A percentile compares a stretch with the other conserved stretches of the same genome.
phyloP scores from a whole-genome alignment of 2,888 invertebrate genomes.

The Brachylomia viminalis region DNA sequence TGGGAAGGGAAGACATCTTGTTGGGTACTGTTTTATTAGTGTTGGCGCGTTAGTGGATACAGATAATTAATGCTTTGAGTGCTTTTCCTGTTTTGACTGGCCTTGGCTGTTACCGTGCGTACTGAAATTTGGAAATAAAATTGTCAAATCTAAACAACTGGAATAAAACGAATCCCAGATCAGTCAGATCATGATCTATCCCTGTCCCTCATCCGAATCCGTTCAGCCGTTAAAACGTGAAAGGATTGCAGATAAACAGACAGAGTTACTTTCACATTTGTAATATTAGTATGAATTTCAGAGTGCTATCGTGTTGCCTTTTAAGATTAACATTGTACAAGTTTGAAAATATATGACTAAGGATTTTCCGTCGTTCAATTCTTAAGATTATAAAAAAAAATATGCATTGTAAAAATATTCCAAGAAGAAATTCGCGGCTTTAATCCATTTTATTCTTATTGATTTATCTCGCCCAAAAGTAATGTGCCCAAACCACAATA shows the following conservation, averaged over 20 bases:
- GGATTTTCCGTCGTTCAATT: background rate
- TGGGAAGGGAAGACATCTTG: slow-evolving; percentile 47
- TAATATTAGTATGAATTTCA: background rate
- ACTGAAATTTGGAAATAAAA: background rate
- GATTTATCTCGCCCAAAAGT: slow-evolving; percentile 4
- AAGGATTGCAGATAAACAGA: too few relatives aligned
- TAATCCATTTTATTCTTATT: background rate
- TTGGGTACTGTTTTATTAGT: slow-evolving; percentile 50
- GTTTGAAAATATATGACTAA: background rate
- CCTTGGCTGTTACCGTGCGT: background rate
- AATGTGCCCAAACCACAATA: slow-evolving; percentile 4
- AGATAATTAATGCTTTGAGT: slow-evolving; percentile 36
- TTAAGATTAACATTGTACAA: background rate
- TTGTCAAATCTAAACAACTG: too few relatives aligned
- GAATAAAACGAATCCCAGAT: background rate
- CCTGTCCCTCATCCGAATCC: background rate
- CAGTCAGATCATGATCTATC: background rate
- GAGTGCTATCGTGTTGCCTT: background rate
- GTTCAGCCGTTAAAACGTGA: background rate
- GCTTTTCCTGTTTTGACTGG: slow-evolving; percentile 23
- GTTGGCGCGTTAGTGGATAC: slow-evolving; percentile 31
- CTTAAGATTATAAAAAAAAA: background rate
- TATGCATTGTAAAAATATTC: background rate
- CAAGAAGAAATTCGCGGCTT: background rate
- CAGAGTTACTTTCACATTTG: background rate